Evolutionary conservation across 2,888 invertebrate species (phyloP).

Genomic region (Macrophya annulata): DNA sequence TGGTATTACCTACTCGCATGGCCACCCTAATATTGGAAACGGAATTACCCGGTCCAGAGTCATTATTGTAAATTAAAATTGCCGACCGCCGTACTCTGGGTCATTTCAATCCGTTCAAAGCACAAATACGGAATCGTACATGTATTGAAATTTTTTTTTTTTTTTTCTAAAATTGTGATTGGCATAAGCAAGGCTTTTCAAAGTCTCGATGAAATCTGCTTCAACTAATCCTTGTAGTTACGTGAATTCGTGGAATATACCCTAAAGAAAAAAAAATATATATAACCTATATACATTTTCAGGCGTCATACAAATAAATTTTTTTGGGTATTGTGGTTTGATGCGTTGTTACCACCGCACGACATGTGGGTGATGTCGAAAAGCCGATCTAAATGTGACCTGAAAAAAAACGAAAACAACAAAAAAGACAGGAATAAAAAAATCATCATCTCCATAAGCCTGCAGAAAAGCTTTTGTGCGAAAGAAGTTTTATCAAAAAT

Average conservation of each 20-base stretch:
- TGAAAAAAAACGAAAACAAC: not conserved
- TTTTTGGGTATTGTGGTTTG: not conserved
- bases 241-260: not conserved
- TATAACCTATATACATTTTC: not conserved
- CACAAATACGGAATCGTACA: not conserved
- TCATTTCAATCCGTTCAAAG: slow-evolving; percentile 13
- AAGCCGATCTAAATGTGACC: slow-evolving; percentile 4
- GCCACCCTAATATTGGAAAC: not conserved
- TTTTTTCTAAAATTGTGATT: not conserved
- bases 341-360: not conserved
- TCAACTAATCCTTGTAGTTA: not conserved
- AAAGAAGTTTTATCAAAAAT: not conserved
- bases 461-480: not conserved
- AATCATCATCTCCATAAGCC: not conserved
- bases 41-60: not conserved
- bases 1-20: not conserved
- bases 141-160: not conserved
- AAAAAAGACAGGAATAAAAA: not conserved
- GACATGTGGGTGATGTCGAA: not conserved
- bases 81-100: not conserved
- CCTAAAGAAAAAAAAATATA: not conserved
- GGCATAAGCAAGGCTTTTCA: not conserved
- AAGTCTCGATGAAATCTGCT: slow-evolving; percentile 18
- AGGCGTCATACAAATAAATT: slow-evolving; percentile 7
- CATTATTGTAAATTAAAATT: not conserved